phyloP scores from a whole-genome alignment of 2,888 invertebrate species.

The Heteromurus nitidus region DNA sequence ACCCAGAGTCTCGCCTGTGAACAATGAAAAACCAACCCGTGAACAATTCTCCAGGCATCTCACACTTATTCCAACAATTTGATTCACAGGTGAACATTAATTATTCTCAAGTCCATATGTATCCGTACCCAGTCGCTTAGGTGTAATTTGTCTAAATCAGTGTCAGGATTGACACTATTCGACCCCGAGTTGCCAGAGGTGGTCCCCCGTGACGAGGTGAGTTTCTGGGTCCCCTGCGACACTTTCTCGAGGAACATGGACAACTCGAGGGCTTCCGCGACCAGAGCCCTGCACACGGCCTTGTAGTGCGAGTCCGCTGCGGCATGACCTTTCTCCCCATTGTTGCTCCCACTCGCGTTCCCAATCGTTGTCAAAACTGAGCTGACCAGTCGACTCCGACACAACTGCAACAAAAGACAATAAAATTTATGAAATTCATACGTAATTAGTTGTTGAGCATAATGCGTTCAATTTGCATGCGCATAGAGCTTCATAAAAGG shows the following conservation, averaged over 20 bases:
- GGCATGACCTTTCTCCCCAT: constrained; percentile 76
- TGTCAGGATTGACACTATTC: constrained; percentile 78
- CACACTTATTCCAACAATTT: too few relatives aligned
- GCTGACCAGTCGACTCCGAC: constrained; percentile 69
- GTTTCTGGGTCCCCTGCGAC: constrained; percentile 79
- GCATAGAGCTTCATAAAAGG: too few relatives aligned
- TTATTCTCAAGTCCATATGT: too few relatives aligned
- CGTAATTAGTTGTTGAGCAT: background rate
- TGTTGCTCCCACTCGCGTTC: constrained; percentile 77
- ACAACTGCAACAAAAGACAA: constrained; percentile 64
- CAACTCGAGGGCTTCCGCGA: constrained; percentile 93
- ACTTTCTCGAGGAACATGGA: constrained; percentile 93
- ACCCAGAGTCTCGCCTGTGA: constrained; percentile 97
- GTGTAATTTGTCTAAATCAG: constrained; percentile 87
- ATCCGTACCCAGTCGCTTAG: constrained; percentile 91
- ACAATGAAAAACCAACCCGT: too few relatives aligned
- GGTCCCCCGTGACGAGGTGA: constrained; percentile 75
- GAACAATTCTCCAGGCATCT: constrained; percentile 20
- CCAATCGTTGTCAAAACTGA: constrained; percentile 76
- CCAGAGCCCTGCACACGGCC: constrained; percentile 93
- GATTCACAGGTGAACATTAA: too few relatives aligned
- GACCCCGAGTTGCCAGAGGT: constrained; percentile 77
- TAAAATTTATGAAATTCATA: background rate
- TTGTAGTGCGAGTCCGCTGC: constrained; percentile 87
- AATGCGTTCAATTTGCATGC: too few relatives aligned